Base-by-base conservation (phyloP, 2,888 invertebrate genomes). In the Andrena dorsata region DNA sequence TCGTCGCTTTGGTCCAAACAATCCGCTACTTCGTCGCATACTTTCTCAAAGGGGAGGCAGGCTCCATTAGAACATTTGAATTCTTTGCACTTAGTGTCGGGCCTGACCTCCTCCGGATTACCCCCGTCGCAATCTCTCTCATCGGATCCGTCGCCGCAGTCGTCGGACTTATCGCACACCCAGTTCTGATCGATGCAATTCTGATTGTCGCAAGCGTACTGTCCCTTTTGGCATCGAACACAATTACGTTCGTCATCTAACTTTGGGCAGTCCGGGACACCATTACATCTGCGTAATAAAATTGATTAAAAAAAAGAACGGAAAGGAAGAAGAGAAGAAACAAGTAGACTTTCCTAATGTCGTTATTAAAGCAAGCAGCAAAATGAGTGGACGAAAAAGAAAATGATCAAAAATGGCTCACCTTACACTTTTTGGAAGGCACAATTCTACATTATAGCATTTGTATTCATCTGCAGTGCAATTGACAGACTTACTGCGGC, bases 1-100 rank as follows among this genome's bases (percentile, higher is more conserved):
- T 98, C 98, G 90, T 98, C 98, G 7, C 95, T 95, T 0, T 95
- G 95, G 89, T 97, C 97, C 60, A 92, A 92, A 90, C 98, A 98
- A 91, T 98, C 95, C 0, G 92, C 87, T 0, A 92, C 92, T 0
- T 94, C 94, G 90, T 97, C 95, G 92, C 97, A 97, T 0, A 97
- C 95, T 5, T 95, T 94, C 0, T 93, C 90, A 92, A 95, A 95
- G 75, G 96, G 95, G 6, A 97, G 94, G 89, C 97, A 98, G 69
- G 95, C 94, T 0, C 97, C 97, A 76, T 94, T 95, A 30, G 94
- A 94, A 89, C 96, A 96, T 75, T 94, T 94, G 88, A 95, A 96
- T 84, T 94, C 91, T 51, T 93, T 89, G 82, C 95, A 95, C 49
- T 51, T 5, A 47, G 32, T 53, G 51, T 13, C 0, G 76, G 51